Evolutionary conservation across 2,797 vertebrate genomes (phyloP).

Genomic region (Passerculus sandwichensis): DNA sequence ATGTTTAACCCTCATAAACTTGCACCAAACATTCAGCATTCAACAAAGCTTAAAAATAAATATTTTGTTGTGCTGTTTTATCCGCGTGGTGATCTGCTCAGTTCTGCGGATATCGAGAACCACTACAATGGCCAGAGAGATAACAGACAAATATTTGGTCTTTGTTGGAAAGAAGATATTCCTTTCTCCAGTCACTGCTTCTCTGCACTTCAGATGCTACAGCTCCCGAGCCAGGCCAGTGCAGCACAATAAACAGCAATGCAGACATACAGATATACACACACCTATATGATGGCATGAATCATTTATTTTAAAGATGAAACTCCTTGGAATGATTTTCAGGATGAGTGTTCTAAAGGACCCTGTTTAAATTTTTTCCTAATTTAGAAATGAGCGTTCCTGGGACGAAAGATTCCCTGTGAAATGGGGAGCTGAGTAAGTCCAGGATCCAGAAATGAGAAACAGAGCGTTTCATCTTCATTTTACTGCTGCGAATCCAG

Average conservation of each 20-base stretch:
- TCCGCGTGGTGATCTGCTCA: neutral
- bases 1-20: slow-evolving; percentile 72
- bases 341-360: neutral
- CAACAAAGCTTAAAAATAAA: slow-evolving; percentile 61
- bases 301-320: neutral
- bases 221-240: neutral
- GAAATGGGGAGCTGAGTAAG: neutral
- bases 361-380: neutral
- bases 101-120: neutral
- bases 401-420: neutral
- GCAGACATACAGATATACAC: neutral
- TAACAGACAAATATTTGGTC: slow-evolving; percentile 23
- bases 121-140: neutral
- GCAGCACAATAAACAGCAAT: neutral
- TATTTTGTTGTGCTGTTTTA: slow-evolving; percentile 55
- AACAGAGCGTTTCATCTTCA: slow-evolving; percentile 8
- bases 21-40: slow-evolving; percentile 55
- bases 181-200: neutral
- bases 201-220: slow-evolving; percentile 8
- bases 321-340: neutral
- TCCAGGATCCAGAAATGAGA: slow-evolving; percentile 30
- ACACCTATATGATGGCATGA: neutral
- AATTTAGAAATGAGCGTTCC: neutral
- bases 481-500: neutral
- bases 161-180: slow-evolving; percentile 17